These are phyloP conservation scores for Drosophila cardini DNA, from an alignment of 1,140 invertebrate genomes.

Conservation along the genomic window DNA sequence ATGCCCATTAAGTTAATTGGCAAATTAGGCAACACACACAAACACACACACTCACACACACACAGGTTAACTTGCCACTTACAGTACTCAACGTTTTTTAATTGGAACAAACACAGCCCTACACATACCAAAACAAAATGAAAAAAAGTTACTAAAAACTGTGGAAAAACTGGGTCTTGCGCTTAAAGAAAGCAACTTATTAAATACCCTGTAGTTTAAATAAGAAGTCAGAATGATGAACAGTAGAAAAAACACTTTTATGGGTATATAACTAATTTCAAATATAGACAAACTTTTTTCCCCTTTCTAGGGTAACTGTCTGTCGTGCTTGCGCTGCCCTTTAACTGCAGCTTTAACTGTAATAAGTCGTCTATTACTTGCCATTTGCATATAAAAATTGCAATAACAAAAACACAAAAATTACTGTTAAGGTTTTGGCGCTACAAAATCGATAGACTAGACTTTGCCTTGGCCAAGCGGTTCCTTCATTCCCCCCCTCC, in stretches of 20 bases:
- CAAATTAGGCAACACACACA: conserved; percentile 72
- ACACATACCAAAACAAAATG: conserved; percentile 22
- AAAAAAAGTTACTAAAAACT: conserved; percentile 14
- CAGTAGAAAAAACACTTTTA: too few relatives aligned
- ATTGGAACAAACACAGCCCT: conserved; percentile 42
- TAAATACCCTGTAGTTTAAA: conserved; percentile 4
- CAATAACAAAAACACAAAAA: conserved; percentile 17
- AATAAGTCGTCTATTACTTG: conserved; percentile 64
- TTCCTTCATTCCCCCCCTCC: background rate
- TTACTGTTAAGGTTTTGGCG: conserved; percentile 42
- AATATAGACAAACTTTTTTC: background rate
- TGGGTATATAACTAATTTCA: background rate
- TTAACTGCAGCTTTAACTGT: conserved; percentile 56
- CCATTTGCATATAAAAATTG: conserved; percentile 71
- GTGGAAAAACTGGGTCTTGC: conserved; percentile 17
- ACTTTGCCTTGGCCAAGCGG: conserved; percentile 38
- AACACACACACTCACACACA: conserved; percentile 32
- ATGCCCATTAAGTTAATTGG: conserved; percentile 83
- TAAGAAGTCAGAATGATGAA: background rate
- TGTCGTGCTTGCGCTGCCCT: conserved; percentile 26
- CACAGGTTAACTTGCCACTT: conserved; percentile 37
- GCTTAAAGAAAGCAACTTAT: conserved; percentile 6
- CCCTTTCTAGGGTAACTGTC: conserved; percentile 2
- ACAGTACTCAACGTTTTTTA: conserved; percentile 39
- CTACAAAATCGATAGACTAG: conserved; percentile 65